Percentiles rank a stretch among this genome's conserved stretches.
Evolutionary conservation across 92 coral and sea anemone genomes (phyloP).

Genomic region (Pocillopora meandrina): DNA sequence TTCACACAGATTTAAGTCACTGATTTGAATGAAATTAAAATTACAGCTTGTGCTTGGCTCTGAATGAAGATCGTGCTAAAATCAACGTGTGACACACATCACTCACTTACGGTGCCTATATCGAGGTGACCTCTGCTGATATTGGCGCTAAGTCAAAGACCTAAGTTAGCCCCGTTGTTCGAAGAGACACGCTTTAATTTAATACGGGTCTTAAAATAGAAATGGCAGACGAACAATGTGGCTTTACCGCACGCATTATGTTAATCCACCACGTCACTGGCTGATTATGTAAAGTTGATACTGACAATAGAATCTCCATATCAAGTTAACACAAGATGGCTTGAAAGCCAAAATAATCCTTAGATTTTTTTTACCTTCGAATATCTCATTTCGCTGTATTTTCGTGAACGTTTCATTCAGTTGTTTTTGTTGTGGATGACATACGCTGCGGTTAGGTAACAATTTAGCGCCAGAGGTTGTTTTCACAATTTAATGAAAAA

Average conservation of each 20-base stretch:
- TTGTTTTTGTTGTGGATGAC: no score
- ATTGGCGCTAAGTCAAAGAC: slow-evolving; percentile 47
- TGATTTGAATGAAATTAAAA: slow-evolving; percentile 8
- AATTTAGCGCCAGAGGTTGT: no score
- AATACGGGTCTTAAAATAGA: slow-evolving; percentile 50
- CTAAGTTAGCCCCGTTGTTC: slow-evolving; percentile 16
- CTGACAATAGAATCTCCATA: slow-evolving; percentile 6
- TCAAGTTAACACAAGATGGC: slow-evolving; percentile 11
- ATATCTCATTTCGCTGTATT: background rate
- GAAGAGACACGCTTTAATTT: slow-evolving; percentile 5
- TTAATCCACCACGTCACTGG: slow-evolving; percentile 45
- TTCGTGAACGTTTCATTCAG: no score
- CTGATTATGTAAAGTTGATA: slow-evolving; percentile 16
- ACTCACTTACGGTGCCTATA: slow-evolving; percentile 18
- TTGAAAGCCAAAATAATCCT: background rate
- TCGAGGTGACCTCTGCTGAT: slow-evolving; percentile 33
- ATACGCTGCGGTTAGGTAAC: no score
- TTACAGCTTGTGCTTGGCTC: background rate
- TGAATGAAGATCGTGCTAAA: slow-evolving; percentile 20
- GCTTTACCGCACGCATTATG: slow-evolving; percentile 38
- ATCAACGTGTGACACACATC: slow-evolving; percentile 25
- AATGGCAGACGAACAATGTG: slow-evolving; percentile 30
- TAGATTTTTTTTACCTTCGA: background rate
- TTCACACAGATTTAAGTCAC: slow-evolving; percentile 19
- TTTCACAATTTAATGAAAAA: no score